Base-by-base conservation (phyloP, 2,888 invertebrate species). In the Mythimna vitellina region DNA sequence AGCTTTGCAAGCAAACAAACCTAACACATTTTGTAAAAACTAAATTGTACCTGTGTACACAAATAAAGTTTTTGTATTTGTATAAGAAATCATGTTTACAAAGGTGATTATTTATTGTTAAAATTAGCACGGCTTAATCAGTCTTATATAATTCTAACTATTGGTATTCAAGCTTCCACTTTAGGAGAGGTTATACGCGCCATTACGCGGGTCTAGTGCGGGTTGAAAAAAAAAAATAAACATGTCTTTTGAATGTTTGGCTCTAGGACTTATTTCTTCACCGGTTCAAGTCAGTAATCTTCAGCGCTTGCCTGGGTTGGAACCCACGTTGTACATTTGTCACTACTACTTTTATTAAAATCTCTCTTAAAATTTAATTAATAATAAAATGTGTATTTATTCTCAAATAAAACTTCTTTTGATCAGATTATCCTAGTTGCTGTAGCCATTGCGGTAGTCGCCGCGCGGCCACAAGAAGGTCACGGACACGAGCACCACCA, bases 401-500 rank as follows among this genome's bases (percentile, higher is more conserved):
- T 6, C 8, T 56, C 7, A 14, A 29, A 22, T 8, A 20, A 20
- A 20, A 20, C 8, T 14, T 42, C 7, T 20, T 14, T 56, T 56
- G 14, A 8, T n/a, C 69, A 72, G 76, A 32, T 78, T 3, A 6
- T 70, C 14, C 1, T 76, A 8, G 32, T 61, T 4, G 42, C 64
- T 35, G 51, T 20, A 29, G 14, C 46, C 1, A 20, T 72, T 9
- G 78, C 22, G 0, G 60, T 56, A 0, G 54, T 0, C 6, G 14
- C 64, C 8, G 76, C 72, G 0, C 58, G 72, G 5, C 78, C 77
- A 8, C 77, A 78, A 51, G 63, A 78, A 0, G 70, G 80, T 8
- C 73, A 78, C 5, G 78, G 70, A 42, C 38, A 77, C 10, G 78
- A 73, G 3, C 78, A 87, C 17, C 73, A 79, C 8, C 81, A 88